Evolutionary conservation across 2,888 invertebrate species (phyloP).

Genomic region (Diaprepes abbreviatus): DNA sequence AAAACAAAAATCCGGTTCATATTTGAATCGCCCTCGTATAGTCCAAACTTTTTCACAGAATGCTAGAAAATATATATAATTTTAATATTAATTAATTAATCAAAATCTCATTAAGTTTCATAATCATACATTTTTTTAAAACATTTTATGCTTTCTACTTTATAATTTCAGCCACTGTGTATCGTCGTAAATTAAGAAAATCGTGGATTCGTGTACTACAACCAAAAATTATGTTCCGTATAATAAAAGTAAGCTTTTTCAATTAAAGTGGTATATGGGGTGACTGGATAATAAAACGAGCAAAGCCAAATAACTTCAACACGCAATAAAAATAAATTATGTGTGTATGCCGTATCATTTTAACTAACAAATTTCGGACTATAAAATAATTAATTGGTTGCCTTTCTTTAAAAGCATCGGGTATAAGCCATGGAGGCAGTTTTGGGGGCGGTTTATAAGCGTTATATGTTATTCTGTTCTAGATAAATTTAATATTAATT

Average conservation of each 20-base stretch:
- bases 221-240: conserved; percentile 43
- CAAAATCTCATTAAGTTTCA: too few relatives aligned
- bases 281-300: conserved; percentile 41
- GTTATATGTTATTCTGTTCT: too few relatives aligned
- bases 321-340: conserved; percentile 45
- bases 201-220: conserved; percentile 43
- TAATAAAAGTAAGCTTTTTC: conserved; percentile 48
- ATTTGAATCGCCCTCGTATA: too few relatives aligned
- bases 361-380: conserved; percentile 1
- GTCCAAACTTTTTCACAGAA: too few relatives aligned
- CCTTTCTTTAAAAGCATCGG: too few relatives aligned
- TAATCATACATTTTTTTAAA: too few relatives aligned
- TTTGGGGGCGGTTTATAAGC: too few relatives aligned
- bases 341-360: conserved; percentile 12
- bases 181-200: conserved; percentile 37
- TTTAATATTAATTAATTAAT: too few relatives aligned
- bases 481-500: too few relatives aligned
- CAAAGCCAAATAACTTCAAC: conserved; percentile 36
- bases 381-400: conserved; percentile 3
- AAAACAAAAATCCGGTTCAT: too few relatives aligned
- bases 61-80: too few relatives aligned
- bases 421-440: too few relatives aligned
- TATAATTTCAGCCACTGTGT: conserved; percentile 23
- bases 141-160: neutral
- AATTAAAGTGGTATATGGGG: conserved; percentile 43